Base-by-base conservation (phyloP, 1,140 invertebrate genomes). In the Drosophila bocki region DNA sequence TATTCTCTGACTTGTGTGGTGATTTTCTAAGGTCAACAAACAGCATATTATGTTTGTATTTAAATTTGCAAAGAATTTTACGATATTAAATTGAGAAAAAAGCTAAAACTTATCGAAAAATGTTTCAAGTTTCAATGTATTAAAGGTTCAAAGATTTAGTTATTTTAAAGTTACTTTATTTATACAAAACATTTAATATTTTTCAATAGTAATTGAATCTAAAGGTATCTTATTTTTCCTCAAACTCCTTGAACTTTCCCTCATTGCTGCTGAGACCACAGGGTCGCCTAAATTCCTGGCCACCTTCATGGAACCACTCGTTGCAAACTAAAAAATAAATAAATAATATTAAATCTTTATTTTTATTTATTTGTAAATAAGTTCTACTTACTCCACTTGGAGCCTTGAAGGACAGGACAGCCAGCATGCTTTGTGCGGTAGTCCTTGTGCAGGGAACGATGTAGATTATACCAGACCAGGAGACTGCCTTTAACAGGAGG, bases 391-490 rank as follows among this genome's bases (percentile, higher is more conserved):
- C 91, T 97, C 98, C 98, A 99, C 94, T 99, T 99, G 17, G 97
- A 96, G 51, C 99, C 99, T 8, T 97, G 95, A 12, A 99, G 94
- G 17, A 99, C 98, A 15, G 99, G 99, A 94, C 99, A 99, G 29
- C 98, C 98, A 15, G 98, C 98, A 94, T 99, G 99, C 74, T 98
- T 94, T 2, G 98, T 99, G 77, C 95, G 94, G 69, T 96, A 95
- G 94, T 99, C 98, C 47, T 98, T 98, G 80, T 98, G 96, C 22
- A 98, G 98, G 91, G 96, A 98, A 19, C 96, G 95, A 92, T 97
- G 96, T 59, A 99, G 93, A 94, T 99, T 99, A 91, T 97, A 96
- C 99, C 99, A 99, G 93, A 99, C 98, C 12, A 97, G 96, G 29
- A 98, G 98, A 35, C 96, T 95, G 29, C 98, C 97, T 93, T 98